These are phyloP conservation scores for Nephrotoma appendiculata DNA, from an alignment of 2,888 invertebrate genomes.

Conservation along the genomic window DNA sequence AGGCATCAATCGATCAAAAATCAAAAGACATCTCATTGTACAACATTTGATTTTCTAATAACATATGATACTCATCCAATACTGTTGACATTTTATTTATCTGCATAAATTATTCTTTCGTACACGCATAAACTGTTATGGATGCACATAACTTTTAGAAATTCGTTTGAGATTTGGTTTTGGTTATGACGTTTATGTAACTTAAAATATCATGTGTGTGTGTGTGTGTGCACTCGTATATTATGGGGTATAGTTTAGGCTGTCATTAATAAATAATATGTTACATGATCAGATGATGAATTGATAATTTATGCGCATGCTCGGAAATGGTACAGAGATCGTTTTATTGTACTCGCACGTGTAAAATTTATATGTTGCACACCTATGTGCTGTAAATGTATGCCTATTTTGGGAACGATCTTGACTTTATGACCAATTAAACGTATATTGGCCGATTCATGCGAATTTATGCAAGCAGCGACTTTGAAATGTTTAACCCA, in stretches of 20 bases:
- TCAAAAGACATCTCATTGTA: too few species aligned
- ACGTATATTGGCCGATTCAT: neutral
- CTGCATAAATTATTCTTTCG: neutral
- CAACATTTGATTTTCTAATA: too few species aligned
- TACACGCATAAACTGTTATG: neutral
- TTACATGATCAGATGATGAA: neutral
- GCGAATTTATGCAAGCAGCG: neutral
- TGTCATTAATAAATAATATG: neutral
- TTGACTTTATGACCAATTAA: neutral
- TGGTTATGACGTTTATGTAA: neutral
- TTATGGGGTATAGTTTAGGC: neutral
- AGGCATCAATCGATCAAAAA: too few species aligned
- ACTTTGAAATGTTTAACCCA: neutral
- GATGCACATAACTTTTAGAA: neutral
- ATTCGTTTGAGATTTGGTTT: neutral
- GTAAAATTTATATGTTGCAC: too few species aligned
- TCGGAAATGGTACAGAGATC: neutral
- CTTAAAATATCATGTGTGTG: too few species aligned
- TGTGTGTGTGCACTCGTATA: neutral
- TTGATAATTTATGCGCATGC: too few species aligned
- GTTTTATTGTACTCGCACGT: too few species aligned
- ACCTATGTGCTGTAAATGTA: too few species aligned
- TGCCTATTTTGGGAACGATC: neutral
- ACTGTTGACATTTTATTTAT: neutral
- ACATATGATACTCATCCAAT: neutral